Conservation (phyloP, 2,797 vertebrate species). For the Hydrophis major region DNA sequence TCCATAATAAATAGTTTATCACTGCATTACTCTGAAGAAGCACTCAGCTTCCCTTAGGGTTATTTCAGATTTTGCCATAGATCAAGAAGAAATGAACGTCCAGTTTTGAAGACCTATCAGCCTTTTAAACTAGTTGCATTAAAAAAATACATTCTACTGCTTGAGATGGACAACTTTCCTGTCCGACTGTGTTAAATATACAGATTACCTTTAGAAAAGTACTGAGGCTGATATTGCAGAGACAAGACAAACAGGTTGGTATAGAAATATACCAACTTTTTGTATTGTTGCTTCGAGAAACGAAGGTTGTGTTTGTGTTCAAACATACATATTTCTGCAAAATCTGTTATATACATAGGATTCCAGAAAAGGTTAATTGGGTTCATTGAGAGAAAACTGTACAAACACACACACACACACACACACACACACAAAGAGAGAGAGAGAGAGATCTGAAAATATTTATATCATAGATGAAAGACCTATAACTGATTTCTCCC, state of each 20-base stretch:
- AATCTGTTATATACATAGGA: neutral
- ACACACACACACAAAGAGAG: too few species aligned
- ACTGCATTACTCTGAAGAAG: neutral
- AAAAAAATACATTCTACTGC: neutral
- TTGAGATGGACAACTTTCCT: neutral
- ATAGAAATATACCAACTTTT: neutral
- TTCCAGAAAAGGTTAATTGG: neutral
- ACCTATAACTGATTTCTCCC: slow-evolving; percentile 46
- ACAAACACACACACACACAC: too few species aligned
- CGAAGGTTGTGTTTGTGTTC: neutral
- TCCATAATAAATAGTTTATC: neutral
- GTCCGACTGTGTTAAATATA: neutral
- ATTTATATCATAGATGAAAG: slow-evolving; percentile 32
- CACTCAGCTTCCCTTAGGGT: too few species aligned
- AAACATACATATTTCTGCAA: neutral
- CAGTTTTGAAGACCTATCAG: neutral
- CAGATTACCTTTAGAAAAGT: neutral
- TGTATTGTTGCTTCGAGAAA: neutral
- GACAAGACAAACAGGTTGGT: neutral
- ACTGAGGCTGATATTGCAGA: neutral
- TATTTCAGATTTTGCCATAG: neutral
- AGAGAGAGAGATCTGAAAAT: slow-evolving; percentile 20
- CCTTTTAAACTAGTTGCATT: neutral
- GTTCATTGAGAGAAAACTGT: neutral
- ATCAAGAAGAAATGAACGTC: neutral